phyloP scores from a whole-genome alignment of 53 echinoderm and acorn worm genomes.

The Astropecten irregularis region DNA sequence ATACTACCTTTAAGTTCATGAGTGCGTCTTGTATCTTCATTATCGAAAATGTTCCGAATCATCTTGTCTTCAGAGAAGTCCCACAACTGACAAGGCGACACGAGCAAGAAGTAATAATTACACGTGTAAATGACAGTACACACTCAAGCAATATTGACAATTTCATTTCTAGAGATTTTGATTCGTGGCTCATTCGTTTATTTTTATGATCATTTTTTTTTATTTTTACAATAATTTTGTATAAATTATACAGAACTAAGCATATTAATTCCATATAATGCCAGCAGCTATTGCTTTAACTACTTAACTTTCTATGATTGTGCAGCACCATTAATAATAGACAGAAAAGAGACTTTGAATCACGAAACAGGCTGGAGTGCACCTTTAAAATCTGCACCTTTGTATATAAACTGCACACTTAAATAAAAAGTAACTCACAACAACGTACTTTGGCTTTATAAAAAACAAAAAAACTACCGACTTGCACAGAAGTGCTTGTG shows the following conservation, averaged over 20 bases:
- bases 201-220: conserved; percentile 25
- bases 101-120: too few relatives aligned
- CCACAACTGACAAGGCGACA: too few relatives aligned
- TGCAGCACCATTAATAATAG: conserved; percentile 59
- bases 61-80: too few relatives aligned
- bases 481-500: background rate
- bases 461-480: conserved; percentile 37
- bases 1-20: too few relatives aligned
- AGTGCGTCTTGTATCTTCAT: too few relatives aligned
- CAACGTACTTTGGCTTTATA: background rate
- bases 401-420: background rate
- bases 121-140: too few relatives aligned
- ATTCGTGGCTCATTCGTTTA: conserved; percentile 58
- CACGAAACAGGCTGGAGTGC: conserved; percentile 1
- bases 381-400: background rate
- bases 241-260: conserved; percentile 55
- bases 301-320: conserved; percentile 22
- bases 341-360: conserved; percentile 4
- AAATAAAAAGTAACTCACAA: conserved; percentile 6
- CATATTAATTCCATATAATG: conserved; percentile 23
- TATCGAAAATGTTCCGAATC: too few relatives aligned
- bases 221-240: conserved; percentile 51
- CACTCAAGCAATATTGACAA: too few relatives aligned
- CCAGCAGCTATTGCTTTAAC: conserved; percentile 44
- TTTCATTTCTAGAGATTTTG: conserved; percentile 18